Evolutionary conservation across 2,797 vertebrate species (phyloP).

Genomic region (Atherinosoma microstoma): DNA sequence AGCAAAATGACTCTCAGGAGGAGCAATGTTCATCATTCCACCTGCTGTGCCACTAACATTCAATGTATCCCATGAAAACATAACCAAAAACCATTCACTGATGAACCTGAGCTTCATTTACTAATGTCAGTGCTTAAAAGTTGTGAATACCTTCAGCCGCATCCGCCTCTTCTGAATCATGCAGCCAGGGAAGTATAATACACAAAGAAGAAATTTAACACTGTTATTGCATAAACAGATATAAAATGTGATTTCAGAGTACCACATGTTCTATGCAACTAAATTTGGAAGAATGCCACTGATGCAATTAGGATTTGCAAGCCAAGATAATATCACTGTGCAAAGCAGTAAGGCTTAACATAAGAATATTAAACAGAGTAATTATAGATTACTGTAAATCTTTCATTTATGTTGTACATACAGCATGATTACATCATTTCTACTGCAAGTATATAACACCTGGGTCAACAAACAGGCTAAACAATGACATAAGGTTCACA

Average conservation of each 20-base stretch:
- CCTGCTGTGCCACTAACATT: not conserved
- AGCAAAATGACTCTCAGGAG: not conserved
- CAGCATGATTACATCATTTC: not conserved
- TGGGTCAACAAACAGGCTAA: not conserved
- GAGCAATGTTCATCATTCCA: not conserved
- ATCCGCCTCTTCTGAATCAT: constrained; percentile 52
- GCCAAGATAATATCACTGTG: not conserved
- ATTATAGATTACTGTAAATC: not conserved
- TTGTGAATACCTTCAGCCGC: constrained; percentile 59
- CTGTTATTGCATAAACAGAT: constrained; percentile 7
- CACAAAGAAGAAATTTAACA: constrained; percentile 14
- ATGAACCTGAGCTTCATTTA: not conserved
- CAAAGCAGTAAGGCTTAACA: not conserved
- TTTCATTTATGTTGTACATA: not conserved
- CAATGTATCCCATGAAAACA: not conserved
- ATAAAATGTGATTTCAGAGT: not conserved
- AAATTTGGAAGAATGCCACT: not conserved
- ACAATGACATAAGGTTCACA: not conserved
- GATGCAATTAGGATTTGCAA: not conserved
- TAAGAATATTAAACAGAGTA: not conserved
- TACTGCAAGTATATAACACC: not conserved
- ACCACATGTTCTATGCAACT: not conserved
- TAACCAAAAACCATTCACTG: not conserved
- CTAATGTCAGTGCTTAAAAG: not conserved
- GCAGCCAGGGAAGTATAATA: not conserved